These are phyloP conservation scores for Cloeon dipterum DNA, from an alignment of 2,888 invertebrate species.

Conservation along the genomic window DNA sequence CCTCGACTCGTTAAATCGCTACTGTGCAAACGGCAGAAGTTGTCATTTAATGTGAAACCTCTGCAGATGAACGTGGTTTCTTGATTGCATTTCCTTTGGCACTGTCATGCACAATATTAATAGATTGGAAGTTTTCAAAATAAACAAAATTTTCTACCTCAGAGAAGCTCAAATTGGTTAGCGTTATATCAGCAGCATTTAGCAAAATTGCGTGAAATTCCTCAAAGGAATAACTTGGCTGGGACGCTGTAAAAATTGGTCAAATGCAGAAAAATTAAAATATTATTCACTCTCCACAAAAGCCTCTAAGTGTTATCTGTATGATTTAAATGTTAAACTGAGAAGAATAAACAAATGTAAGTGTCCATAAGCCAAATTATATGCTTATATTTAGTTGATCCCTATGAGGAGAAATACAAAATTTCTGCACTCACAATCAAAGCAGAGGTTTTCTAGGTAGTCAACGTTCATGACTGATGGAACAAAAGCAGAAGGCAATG, in stretches of 20 bases:
- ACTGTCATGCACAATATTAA: no score
- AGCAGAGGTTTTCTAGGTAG: slow-evolving; percentile 69
- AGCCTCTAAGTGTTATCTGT: no score
- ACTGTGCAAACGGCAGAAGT: slow-evolving; percentile 45
- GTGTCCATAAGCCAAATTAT: no score
- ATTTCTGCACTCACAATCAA: slow-evolving; percentile 3
- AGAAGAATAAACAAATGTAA: no score
- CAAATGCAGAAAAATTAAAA: neutral
- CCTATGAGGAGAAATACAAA: slow-evolving; percentile 1
- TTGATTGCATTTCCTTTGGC: slow-evolving; percentile 41
- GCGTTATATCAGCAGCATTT: slow-evolving; percentile 32
- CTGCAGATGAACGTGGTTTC: slow-evolving; percentile 44
- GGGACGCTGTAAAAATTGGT: slow-evolving; percentile 2
- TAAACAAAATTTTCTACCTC: no score
- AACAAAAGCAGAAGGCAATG: slow-evolving; percentile 52
- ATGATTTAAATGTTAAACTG: no score
- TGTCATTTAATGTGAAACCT: slow-evolving; percentile 29
- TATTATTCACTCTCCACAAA: no score
- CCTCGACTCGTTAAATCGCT: slow-evolving; percentile 63
- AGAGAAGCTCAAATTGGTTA: slow-evolving; percentile 21
- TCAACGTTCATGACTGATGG: slow-evolving; percentile 31
- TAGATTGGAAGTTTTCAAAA: no score
- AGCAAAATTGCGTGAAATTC: slow-evolving; percentile 46
- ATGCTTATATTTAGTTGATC: no score
- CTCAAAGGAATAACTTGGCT: slow-evolving; percentile 40